Conservation (phyloP, 2,888 invertebrate genomes). For the Dolichopus griseipennis region DNA sequence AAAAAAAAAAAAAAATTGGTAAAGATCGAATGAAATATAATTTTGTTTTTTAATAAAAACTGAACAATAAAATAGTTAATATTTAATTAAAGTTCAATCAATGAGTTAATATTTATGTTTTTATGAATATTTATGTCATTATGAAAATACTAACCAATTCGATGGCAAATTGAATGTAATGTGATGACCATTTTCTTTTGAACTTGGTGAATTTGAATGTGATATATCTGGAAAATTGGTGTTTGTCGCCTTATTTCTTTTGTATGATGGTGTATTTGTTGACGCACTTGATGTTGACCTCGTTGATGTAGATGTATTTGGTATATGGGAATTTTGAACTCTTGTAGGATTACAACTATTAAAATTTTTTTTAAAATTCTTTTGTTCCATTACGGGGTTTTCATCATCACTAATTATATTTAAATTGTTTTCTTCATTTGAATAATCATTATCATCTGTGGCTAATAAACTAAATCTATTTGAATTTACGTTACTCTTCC, state of each 20-base stretch:
- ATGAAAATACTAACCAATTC: not conserved
- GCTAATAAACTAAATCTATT: constrained; percentile 5
- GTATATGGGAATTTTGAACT: not conserved
- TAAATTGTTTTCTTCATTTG: not conserved
- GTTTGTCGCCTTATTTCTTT: constrained; percentile 21
- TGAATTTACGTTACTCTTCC: not conserved
- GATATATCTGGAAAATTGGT: constrained; percentile 16
- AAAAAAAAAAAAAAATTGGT: constrained; percentile 13
- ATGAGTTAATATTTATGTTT: no score
- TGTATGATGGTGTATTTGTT: constrained; percentile 13
- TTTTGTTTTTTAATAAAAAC: not conserved
- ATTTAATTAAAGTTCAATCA: not conserved
- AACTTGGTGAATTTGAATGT: not conserved
- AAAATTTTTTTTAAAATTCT: not conserved
- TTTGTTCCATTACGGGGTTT: constrained; percentile 17
- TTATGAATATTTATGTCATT: not conserved
- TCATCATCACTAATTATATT: not conserved
- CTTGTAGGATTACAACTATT: not conserved
- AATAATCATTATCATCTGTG: not conserved
- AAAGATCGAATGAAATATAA: constrained; percentile 15
- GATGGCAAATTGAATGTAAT: not conserved
- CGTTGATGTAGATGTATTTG: not conserved
- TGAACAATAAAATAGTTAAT: not conserved
- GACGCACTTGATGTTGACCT: constrained; percentile 14
- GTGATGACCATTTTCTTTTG: constrained; percentile 5